Evolutionary conservation across 2,797 vertebrate genomes (phyloP).

Genomic region (Pipistrellus pipistrellus): DNA sequence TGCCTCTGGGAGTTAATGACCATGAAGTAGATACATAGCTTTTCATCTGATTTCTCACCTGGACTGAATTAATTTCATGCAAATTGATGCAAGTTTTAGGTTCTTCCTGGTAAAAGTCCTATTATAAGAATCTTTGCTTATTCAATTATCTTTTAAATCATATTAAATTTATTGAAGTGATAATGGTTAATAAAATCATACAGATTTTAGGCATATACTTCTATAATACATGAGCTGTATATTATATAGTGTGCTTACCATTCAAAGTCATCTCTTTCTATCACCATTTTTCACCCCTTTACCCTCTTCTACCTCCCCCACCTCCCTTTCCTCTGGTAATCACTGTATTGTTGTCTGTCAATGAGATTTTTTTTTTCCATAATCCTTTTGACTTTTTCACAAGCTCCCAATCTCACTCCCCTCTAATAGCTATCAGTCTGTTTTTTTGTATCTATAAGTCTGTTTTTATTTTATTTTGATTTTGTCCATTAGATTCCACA

Average conservation of each 20-base stretch:
- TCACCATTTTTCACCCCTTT: neutral
- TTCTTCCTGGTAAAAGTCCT: conserved; percentile 9
- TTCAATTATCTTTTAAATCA: neutral
- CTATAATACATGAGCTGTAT: neutral
- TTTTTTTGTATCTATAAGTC: neutral
- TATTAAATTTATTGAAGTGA: neutral
- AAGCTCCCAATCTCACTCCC: neutral
- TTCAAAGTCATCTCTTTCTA: neutral
- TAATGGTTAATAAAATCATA: neutral
- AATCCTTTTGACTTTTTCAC: neutral
- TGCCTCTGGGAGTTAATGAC: neutral
- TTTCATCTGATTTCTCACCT: conserved; percentile 55
- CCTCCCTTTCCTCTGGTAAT: neutral
- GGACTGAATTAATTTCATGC: conserved; percentile 6
- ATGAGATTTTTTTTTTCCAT: neutral
- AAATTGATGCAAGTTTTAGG: conserved; percentile 13
- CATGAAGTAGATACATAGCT: neutral
- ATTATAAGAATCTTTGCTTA: neutral
- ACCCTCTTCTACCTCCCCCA: neutral
- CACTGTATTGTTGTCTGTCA: neutral
- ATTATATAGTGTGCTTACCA: neutral
- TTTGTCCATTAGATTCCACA: neutral
- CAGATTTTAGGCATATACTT: neutral
- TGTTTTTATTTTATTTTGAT: neutral
- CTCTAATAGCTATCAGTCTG: neutral